Conservation (phyloP, 2,113 vertebrate species). For the Mastomys coucha region DNA sequence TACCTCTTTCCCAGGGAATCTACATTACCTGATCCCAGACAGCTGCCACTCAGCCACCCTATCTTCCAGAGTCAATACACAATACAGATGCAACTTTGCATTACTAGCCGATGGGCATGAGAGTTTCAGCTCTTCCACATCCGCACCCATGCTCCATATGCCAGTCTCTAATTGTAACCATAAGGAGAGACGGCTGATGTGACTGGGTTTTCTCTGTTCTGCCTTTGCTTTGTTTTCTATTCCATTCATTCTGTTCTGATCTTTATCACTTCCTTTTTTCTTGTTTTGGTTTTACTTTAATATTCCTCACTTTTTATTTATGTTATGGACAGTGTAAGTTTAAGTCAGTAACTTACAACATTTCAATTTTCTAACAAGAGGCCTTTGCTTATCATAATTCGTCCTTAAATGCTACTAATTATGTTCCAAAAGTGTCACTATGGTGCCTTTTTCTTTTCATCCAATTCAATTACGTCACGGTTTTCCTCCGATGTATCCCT, state of each 20-base stretch:
- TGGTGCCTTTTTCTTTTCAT: neutral
- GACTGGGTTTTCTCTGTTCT: neutral
- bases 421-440: neutral
- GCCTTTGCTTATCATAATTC: neutral
- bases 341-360: neutral
- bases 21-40: neutral
- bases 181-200: neutral
- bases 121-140: neutral
- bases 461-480: neutral
- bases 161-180: neutral
- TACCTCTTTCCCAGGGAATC: neutral
- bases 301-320: neutral
- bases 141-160: neutral
- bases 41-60: neutral
- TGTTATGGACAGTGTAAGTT: neutral
- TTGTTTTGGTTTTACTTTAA: neutral
- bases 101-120: neutral
- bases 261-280: neutral
- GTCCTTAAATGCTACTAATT: neutral
- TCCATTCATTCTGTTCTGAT: neutral
- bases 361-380: neutral
- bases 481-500: neutral
- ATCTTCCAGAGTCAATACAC: neutral
- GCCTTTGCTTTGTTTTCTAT: neutral
- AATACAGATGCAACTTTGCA: neutral